These are phyloP conservation scores for Leptinotarsa rubiginosa DNA, from an alignment of 2,888 invertebrate genomes.

Conservation along the genomic window DNA sequence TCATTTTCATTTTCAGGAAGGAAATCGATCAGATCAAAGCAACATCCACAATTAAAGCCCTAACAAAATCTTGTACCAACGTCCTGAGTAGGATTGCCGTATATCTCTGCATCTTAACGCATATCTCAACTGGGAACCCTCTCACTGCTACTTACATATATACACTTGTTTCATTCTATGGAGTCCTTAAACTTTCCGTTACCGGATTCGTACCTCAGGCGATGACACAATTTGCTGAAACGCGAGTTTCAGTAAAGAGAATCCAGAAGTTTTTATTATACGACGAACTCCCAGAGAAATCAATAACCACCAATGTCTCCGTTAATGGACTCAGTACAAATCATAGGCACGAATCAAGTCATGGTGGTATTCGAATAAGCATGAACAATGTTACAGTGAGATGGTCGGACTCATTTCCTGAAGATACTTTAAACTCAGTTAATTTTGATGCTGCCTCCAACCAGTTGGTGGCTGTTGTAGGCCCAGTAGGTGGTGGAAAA, in stretches of 20 bases:
- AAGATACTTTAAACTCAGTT: constrained; percentile 69
- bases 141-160: constrained; percentile 75
- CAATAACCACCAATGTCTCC: neutral
- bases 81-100: constrained; percentile 87
- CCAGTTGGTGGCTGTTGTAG: constrained; percentile 69
- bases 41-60: constrained; percentile 74
- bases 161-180: constrained; percentile 80
- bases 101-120: constrained; percentile 82
- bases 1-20: constrained; percentile 65
- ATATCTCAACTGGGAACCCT: constrained; percentile 73
- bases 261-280: constrained; percentile 72
- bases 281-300: constrained; percentile 41
- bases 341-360: neutral
- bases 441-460: constrained; percentile 74
- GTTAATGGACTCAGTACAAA: neutral
- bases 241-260: constrained; percentile 42
- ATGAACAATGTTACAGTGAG: constrained; percentile 75
- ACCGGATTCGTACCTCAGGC: constrained; percentile 75
- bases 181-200: constrained; percentile 73
- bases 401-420: constrained; percentile 67
- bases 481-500: constrained; percentile 75
- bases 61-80: constrained; percentile 74
- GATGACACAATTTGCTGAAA: constrained; percentile 78
- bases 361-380: constrained; percentile 65
- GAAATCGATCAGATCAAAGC: constrained; percentile 76